Evolutionary conservation across 1,140 invertebrate genomes (phyloP), one percentile per base, ranked within the genome.

Genomic region (Phocides pigmalion): DNA sequence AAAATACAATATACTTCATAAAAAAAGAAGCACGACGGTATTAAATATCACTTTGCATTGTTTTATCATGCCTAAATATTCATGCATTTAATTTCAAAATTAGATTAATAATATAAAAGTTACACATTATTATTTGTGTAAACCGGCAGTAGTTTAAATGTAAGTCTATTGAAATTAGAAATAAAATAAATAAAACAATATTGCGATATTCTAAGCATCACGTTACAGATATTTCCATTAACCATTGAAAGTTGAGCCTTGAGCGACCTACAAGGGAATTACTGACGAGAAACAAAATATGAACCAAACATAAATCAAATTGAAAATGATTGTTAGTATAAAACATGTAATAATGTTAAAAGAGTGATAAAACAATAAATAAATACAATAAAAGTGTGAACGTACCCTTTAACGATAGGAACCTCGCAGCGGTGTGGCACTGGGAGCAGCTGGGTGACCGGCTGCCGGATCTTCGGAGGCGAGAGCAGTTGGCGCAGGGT

Each of bases 341-440:
- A 0, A 16, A 15, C 12, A 12, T 17, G 14, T 28, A 25, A 28
- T 37, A 53, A 37, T 53, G 32, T 17, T 15, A 50, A 17, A 19
- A 54, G 37, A 28, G 19, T 58, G 12, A 47, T 9, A 25, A 32
- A 25, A 11, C 19, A 59, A 44, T 19, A 25, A n/a, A 35, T 20
- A 46, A 32, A 12, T 62, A 53, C 35, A n/a, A n/a, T n/a, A 35
- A 66, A 47, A 62, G n/a, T 39, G 16, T 28, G 58, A 22, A 74
- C 79, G 17, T 69, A 81, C 79, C 51, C 66, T 65, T 64, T 71
- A 4, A 67, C 42, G 20, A 37, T n/a, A 15, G 56, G 20, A 5
- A 11, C 37, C 65, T 53, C 46, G 19, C 6, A 20, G 8, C 41
- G 25, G 25, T 28, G 22, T 8, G 62, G 53, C 20, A 54, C 59